These are phyloP conservation scores for Xenentodon cancila DNA, from an alignment of 2,797 vertebrate species.

Conservation along the genomic window DNA sequence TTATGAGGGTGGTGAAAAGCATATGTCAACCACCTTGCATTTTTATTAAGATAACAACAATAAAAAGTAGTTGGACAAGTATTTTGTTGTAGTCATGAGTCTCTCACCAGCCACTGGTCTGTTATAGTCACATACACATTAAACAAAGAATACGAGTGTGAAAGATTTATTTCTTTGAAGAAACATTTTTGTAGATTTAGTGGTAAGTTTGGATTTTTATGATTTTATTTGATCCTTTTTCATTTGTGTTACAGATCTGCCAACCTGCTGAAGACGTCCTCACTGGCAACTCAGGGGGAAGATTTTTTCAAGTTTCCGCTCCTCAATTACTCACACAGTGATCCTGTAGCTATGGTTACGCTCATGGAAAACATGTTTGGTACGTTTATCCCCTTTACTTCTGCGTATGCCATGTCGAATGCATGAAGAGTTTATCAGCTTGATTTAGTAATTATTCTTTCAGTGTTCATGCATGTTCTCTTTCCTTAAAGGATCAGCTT, in stretches of 20 bases:
- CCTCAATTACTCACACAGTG: slow-evolving; percentile 12
- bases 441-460: not conserved
- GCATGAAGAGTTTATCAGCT: not conserved
- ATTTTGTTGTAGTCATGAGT: no score
- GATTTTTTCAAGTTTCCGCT: slow-evolving; percentile 31
- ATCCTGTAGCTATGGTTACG: slow-evolving; percentile 41
- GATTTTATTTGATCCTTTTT: slow-evolving; percentile 15
- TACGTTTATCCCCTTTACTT: slow-evolving; percentile 40
- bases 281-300: slow-evolving; percentile 17
- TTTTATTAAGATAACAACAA: no score
- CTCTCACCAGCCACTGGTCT: no score
- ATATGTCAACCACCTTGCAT: no score
- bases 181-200: not conserved
- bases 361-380: slow-evolving; percentile 64
- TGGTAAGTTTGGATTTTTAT: not conserved
- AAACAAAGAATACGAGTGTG: no score
- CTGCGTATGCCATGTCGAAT: not conserved
- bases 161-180: no score
- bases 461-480: slow-evolving; percentile 18
- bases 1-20: no score
- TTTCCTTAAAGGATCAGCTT: slow-evolving; percentile 61
- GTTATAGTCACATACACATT: no score
- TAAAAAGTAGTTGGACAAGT: no score
- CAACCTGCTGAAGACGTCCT: not conserved
- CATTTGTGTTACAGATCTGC: slow-evolving; percentile 51